Percentiles rank a stretch among this genome's conserved stretches.
phyloP scores from a whole-genome alignment of 2,113 vertebrate species.

The Oncorhynchus kisutch region DNA sequence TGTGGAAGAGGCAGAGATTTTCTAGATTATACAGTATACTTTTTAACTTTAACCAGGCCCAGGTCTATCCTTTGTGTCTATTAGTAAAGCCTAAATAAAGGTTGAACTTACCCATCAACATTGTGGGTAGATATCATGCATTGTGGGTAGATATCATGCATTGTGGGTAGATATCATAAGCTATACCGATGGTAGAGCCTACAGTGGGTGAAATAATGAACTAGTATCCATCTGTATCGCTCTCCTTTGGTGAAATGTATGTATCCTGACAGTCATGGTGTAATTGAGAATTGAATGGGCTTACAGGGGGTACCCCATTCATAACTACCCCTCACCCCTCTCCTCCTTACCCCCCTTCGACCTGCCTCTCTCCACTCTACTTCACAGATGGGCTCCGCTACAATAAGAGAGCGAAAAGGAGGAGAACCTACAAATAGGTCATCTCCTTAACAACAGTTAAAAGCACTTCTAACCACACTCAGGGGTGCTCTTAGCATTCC shows the following conservation, averaged over 20 bases:
- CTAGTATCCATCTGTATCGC: not conserved
- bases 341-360: not conserved
- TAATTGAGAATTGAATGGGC: conserved; percentile 14
- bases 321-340: conserved; percentile 3
- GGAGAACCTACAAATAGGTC: conserved; percentile 42
- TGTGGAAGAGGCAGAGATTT: not conserved
- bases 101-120: not conserved
- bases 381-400: conserved; percentile 62
- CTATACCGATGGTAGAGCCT: not conserved
- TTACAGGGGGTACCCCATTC: conserved; percentile 25
- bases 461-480: conserved; percentile 47
- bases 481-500: conserved; percentile 54
- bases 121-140: not conserved
- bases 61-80: too few species aligned
- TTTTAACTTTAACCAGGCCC: not conserved
- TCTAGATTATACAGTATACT: not conserved
- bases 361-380: not conserved
- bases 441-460: conserved; percentile 36
- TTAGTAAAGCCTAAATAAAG: not conserved
- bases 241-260: not conserved
- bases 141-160: not conserved
- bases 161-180: not conserved
- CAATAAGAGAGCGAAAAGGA: conserved; percentile 34
- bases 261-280: not conserved
- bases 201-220: not conserved